These are phyloP conservation scores for Panagrolaimus sp. DNA, from an alignment of 1,140 invertebrate genomes.

Conservation along the genomic window DNA sequence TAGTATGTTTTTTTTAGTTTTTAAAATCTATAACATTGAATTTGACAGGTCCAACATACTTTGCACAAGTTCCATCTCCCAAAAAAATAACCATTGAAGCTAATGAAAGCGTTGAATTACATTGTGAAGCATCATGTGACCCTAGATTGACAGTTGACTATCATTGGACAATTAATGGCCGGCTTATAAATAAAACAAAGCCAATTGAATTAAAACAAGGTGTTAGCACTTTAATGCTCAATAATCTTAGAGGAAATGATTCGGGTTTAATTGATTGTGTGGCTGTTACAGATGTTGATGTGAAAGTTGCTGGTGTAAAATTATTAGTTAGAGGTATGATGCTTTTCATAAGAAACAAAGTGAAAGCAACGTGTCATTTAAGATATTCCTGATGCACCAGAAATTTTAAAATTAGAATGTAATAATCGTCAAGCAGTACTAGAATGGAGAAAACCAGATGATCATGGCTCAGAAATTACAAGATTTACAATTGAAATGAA, in stretches of 20 bases:
- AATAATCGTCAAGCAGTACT: constrained; percentile 69
- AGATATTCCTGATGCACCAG: constrained; percentile 84
- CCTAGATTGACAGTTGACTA: constrained; percentile 72
- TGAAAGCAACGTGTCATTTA: too few relatives aligned
- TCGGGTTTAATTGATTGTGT: constrained; percentile 91
- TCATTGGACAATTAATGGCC: constrained; percentile 76
- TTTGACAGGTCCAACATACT: constrained; percentile 49
- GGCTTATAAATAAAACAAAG: constrained; percentile 55
- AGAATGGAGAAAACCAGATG: constrained; percentile 78
- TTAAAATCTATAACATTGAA: too few relatives aligned
- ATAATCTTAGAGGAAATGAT: constrained; percentile 84
- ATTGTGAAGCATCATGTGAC: constrained; percentile 83
- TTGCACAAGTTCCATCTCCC: constrained; percentile 62
- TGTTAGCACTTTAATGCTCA: constrained; percentile 76
- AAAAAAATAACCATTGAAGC: constrained; percentile 83
- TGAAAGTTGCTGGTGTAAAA: constrained; percentile 69
- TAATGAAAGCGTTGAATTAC: constrained; percentile 79
- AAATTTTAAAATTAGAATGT: constrained; percentile 67
- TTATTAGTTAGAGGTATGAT: constrained; percentile 36
- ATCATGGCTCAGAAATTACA: constrained; percentile 86
- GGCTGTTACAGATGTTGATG: constrained; percentile 81
- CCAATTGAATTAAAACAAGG: constrained; percentile 63
- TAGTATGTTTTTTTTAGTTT: constrained; percentile 61
- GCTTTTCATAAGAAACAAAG: too few relatives aligned
- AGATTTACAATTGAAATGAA: constrained; percentile 86